Evolutionary conservation across 92 coral and sea anemone genomes (phyloP).

Genomic region (Paragorgia papillata): DNA sequence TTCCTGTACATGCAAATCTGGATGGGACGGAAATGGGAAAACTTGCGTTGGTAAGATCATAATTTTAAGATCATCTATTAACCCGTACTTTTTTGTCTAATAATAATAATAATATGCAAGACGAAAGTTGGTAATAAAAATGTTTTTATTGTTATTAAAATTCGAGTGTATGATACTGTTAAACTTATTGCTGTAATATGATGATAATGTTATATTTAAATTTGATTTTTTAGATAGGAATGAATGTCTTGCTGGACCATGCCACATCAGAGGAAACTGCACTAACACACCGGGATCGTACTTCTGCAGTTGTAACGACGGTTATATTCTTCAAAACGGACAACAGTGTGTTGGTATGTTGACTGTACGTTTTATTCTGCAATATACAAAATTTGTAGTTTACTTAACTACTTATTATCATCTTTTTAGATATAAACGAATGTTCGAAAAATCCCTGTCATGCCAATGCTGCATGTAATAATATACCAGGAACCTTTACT

Average conservation of each 20-base stretch:
- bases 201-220: neutral
- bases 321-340: constrained; percentile 7
- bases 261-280: constrained; percentile 50
- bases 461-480: constrained; percentile 22
- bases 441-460: constrained; percentile 39
- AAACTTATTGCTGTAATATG: too few species aligned
- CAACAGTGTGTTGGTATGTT: constrained; percentile 33
- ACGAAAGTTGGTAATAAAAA: too few species aligned
- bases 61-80: too few species aligned
- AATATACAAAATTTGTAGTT: neutral
- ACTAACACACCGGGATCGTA: constrained; percentile 43
- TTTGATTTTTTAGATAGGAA: constrained; percentile 27
- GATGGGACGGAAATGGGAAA: constrained; percentile 58
- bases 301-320: constrained; percentile 23
- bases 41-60: constrained; percentile 52
- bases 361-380: neutral
- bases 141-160: too few species aligned
- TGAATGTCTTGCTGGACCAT: constrained; percentile 53
- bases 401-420: neutral
- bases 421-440: constrained; percentile 6
- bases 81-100: too few species aligned
- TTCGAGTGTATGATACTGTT: too few species aligned
- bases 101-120: too few species aligned
- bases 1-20: constrained; percentile 51
- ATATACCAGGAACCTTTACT: constrained; percentile 12